Conservation (phyloP, 2,888 invertebrate genomes). For the Rugalucina vietnamica region DNA sequence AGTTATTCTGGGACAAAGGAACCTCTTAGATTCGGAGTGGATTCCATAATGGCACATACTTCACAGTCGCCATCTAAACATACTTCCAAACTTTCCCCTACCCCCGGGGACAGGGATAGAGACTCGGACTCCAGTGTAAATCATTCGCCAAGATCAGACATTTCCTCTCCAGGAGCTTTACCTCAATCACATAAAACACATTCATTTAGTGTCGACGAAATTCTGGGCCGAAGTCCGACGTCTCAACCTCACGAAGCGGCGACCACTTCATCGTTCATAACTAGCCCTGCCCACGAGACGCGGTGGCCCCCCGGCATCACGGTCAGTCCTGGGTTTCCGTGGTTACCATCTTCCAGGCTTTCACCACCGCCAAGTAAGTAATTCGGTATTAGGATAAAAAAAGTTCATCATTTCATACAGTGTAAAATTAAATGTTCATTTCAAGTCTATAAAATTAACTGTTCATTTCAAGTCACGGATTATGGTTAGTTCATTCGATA, state of each 20-base stretch:
- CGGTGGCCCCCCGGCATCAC: constrained; percentile 58
- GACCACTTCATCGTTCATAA: constrained; percentile 52
- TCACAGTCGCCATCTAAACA: constrained; percentile 20
- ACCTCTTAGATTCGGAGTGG: constrained; percentile 66
- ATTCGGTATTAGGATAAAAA: too few species aligned
- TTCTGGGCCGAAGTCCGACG: constrained; percentile 60
- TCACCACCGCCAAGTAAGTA: constrained; percentile 69
- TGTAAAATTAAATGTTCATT: too few species aligned
- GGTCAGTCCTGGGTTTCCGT: constrained; percentile 64
- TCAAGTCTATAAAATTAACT: too few species aligned
- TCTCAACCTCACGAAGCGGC: constrained; percentile 27
- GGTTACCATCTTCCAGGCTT: constrained; percentile 65
- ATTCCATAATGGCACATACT: constrained; percentile 69
- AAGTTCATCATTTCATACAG: too few species aligned
- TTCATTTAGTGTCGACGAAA: constrained; percentile 70
- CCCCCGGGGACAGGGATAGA: constrained; percentile 15
- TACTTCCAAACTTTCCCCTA: constrained; percentile 1
- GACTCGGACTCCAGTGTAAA: constrained; percentile 55
- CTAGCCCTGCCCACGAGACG: constrained; percentile 62
- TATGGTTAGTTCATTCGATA: too few species aligned
- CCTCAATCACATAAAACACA: constrained; percentile 55
- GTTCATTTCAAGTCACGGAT: too few species aligned
- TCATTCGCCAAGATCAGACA: constrained; percentile 58
- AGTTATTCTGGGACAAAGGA: constrained; percentile 40
- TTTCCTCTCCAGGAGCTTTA: constrained; percentile 37